Percentiles rank a stretch among this genome's conserved stretches.
Conservation (phyloP, 2,888 invertebrate species). For the Diplazon laetatorius region DNA sequence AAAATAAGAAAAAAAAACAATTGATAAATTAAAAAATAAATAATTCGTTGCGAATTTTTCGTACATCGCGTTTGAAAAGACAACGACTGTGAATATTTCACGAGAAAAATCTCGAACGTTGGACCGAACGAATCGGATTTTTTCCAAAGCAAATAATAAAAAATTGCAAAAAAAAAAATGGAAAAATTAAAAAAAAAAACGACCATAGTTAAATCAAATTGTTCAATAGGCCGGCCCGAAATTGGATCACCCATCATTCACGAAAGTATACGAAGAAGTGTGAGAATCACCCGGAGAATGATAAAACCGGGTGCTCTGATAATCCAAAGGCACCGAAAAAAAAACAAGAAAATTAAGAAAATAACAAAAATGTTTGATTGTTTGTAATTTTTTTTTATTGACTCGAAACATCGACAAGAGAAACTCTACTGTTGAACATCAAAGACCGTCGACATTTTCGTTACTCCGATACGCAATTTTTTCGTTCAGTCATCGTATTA, state of each 20-base stretch:
- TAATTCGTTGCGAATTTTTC: conserved; percentile 39
- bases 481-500: too few relatives aligned
- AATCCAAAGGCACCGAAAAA: conserved; percentile 56
- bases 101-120: conserved; percentile 45
- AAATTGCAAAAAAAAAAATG: conserved; percentile 21
- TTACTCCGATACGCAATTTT: too few relatives aligned
- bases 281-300: conserved; percentile 51
- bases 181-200: conserved; percentile 66
- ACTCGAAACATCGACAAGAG: conserved; percentile 63
- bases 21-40: too few relatives aligned
- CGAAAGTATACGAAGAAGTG: conserved; percentile 79
- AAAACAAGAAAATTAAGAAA: conserved; percentile 9
- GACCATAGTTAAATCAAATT: conserved; percentile 73
- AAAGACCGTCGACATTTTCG: too few relatives aligned
- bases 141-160: conserved; percentile 46
- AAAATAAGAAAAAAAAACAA: too few relatives aligned
- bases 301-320: conserved; percentile 55
- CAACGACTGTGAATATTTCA: conserved; percentile 46
- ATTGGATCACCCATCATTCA: conserved; percentile 75
- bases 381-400: conserved; percentile 51
- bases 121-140: conserved; percentile 48
- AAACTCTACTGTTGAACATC: conserved; percentile 63
- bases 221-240: conserved; percentile 76
- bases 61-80: conserved; percentile 38
- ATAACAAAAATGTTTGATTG: too few relatives aligned